Conservation (phyloP, 92 coral and sea anemone genomes). For the Epizoanthus fatuus region DNA sequence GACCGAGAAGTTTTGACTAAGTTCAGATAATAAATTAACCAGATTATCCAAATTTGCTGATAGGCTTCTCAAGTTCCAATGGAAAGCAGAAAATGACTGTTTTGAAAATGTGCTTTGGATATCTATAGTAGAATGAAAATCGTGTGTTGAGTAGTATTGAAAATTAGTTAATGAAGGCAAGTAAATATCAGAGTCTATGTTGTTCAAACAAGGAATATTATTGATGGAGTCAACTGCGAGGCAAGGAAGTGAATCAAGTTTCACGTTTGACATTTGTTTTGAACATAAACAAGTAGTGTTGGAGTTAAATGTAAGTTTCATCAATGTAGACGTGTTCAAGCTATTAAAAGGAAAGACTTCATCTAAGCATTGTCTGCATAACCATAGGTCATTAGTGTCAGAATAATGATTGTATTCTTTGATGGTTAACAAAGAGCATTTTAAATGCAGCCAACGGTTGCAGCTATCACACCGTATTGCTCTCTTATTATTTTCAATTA, state of each 20-base stretch:
- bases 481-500: neutral
- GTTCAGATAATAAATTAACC: no score
- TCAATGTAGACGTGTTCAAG: neutral
- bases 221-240: slow-evolving; percentile 20
- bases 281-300: slow-evolving; percentile 7
- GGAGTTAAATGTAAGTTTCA: slow-evolving; percentile 35
- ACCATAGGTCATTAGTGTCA: neutral
- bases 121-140: slow-evolving; percentile 49
- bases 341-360: slow-evolving; percentile 1
- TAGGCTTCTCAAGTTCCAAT: no score
- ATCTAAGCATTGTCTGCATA: slow-evolving; percentile 2
- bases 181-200: slow-evolving; percentile 55
- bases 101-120: neutral
- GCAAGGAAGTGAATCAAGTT: neutral
- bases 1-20: no score
- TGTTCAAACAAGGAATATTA: slow-evolving; percentile 57
- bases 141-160: slow-evolving; percentile 59
- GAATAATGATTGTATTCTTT: neutral
- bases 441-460: neutral
- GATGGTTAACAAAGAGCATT: neutral
- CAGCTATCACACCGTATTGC: slow-evolving; percentile 13
- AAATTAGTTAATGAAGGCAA: slow-evolving; percentile 60
- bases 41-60: no score
- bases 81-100: no score
- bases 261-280: no score